Conservation (phyloP, 1,140 invertebrate species). For the Microvelia longipes region DNA sequence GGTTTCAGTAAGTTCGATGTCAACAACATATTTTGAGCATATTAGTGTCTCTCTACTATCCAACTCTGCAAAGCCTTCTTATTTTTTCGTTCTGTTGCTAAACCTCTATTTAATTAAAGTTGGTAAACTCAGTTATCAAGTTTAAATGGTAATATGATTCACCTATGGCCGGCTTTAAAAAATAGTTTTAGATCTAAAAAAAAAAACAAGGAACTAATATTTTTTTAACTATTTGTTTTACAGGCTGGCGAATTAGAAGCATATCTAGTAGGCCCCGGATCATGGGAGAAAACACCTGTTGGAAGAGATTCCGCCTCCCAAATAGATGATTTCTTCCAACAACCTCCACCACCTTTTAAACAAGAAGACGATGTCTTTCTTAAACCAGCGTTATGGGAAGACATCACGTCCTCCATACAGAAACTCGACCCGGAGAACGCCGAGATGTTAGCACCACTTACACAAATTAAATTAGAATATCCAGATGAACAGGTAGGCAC, state of each 20-base stretch:
- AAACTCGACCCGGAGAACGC: conserved; percentile 76
- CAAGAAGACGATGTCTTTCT: conserved; percentile 63
- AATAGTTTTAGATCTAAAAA: no score
- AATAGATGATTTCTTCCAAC: conserved; percentile 54
- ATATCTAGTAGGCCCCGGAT: conserved; percentile 40
- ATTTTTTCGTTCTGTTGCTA: no score
- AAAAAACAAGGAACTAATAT: no score
- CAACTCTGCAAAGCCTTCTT: no score
- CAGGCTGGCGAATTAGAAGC: conserved; percentile 40
- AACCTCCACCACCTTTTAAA: conserved; percentile 32
- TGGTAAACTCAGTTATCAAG: no score
- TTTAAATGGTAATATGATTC: no score
- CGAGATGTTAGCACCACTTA: conserved; percentile 48
- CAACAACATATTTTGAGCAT: no score
- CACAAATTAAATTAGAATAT: conserved; percentile 56
- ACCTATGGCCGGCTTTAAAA: no score
- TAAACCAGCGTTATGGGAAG: conserved; percentile 69
- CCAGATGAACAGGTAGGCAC: conserved; percentile 36
- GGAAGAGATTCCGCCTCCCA: conserved; percentile 43
- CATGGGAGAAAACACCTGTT: conserved; percentile 36
- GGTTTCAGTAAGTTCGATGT: no score
- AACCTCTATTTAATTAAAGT: no score
- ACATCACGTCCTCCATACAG: conserved; percentile 72
- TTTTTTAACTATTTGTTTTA: not conserved
- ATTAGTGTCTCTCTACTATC: no score